phyloP scores from a whole-genome alignment of 2,797 vertebrate genomes.

The Telmatherina bonti region DNA sequence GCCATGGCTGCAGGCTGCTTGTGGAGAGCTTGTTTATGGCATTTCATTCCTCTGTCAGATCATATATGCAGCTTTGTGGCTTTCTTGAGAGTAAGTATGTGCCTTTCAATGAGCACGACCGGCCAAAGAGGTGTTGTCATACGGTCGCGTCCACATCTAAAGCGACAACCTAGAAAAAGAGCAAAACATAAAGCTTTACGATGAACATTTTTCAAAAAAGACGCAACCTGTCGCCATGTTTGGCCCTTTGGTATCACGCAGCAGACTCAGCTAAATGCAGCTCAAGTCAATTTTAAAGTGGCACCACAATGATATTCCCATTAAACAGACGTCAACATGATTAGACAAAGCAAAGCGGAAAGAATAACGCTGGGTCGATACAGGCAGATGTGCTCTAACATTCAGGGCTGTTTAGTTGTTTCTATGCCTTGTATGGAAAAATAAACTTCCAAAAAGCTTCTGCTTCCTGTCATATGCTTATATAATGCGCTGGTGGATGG shows the following conservation, averaged over 20 bases:
- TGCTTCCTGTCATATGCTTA: slow-evolving; percentile 72
- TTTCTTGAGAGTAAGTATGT: slow-evolving; percentile 65
- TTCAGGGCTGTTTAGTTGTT: slow-evolving; percentile 39
- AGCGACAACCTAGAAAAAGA: slow-evolving; percentile 52
- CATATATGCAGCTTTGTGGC: slow-evolving; percentile 78
- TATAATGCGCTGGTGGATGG: slow-evolving; percentile 65
- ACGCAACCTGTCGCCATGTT: slow-evolving; percentile 19
- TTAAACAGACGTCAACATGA: slow-evolving; percentile 34
- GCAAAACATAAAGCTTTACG: slow-evolving; percentile 20
- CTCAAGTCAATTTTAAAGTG: slow-evolving; percentile 62
- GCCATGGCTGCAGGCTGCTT: slow-evolving; percentile 57
- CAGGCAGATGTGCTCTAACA: not conserved
- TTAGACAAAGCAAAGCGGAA: slow-evolving; percentile 5
- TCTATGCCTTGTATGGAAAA: slow-evolving; percentile 67
- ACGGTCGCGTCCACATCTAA: slow-evolving; percentile 51
- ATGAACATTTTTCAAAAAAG: not conserved
- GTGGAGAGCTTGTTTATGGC: slow-evolving; percentile 67
- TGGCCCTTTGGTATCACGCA: not conserved
- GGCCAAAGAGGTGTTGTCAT: slow-evolving; percentile 61
- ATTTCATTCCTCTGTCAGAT: slow-evolving; percentile 73
- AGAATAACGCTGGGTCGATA: not conserved
- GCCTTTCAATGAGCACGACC: slow-evolving; percentile 51
- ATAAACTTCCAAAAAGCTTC: slow-evolving; percentile 71
- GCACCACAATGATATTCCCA: slow-evolving; percentile 54
- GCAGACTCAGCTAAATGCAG: slow-evolving; percentile 18